A percentile compares a stretch with the other conserved stretches of the same genome.
Evolutionary conservation across 2,888 invertebrate species (phyloP).

Genomic region (Pristionchus fissidentatus): DNA sequence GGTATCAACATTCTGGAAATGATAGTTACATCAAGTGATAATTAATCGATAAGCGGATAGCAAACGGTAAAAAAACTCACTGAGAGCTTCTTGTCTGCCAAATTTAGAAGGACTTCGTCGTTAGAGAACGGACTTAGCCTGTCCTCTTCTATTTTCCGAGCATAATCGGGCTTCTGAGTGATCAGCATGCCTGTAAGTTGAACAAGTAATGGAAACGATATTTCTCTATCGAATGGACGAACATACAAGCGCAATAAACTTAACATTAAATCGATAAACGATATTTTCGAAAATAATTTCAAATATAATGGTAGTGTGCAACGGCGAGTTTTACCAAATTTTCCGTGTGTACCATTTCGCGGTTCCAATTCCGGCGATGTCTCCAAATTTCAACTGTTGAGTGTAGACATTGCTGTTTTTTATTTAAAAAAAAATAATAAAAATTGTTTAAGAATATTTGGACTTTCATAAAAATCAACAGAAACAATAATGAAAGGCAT

Average conservation of each 20-base stretch:
- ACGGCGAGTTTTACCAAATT: not conserved
- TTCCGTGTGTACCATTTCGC: not conserved
- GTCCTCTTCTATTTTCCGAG: constrained; percentile 35
- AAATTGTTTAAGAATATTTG: not conserved
- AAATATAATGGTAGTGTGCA: no score
- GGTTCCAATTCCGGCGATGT: not conserved
- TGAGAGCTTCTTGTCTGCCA: constrained; percentile 43
- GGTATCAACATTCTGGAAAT: constrained; percentile 11
- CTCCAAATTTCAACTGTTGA: not conserved
- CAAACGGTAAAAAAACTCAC: not conserved
- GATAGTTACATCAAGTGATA: not conserved
- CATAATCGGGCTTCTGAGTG: constrained; percentile 24
- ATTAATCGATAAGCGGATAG: not conserved
- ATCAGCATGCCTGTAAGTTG: constrained; percentile 1
- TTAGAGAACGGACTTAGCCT: constrained; percentile 22
- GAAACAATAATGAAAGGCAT: no score
- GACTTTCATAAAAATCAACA: no score
- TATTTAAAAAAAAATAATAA: not conserved
- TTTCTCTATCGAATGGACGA: not conserved
- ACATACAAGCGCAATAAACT: not conserved
- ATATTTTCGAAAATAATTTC: not conserved
- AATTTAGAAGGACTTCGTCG: constrained; percentile 38
- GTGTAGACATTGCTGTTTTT: no score
- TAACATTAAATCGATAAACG: not conserved
- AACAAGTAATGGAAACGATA: not conserved